Evolutionary conservation across 2,888 invertebrate genomes (phyloP).

Genomic region (Campoletis raptor): DNA sequence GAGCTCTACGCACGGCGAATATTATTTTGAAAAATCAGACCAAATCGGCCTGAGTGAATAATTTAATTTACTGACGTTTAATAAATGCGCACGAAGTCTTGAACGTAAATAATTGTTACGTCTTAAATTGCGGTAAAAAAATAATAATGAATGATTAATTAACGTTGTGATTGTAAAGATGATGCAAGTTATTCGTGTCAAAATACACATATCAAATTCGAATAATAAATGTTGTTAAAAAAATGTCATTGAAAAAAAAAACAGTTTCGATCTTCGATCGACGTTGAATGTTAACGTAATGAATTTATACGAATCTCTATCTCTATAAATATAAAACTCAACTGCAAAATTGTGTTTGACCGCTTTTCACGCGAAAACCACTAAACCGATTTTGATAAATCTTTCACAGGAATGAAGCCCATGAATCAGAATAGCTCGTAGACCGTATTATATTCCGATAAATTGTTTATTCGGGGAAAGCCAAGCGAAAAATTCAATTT

Average conservation of each 20-base stretch:
- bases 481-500: no score
- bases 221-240: not conserved
- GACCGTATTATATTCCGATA: no score
- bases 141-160: not conserved
- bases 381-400: no score
- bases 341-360: no score
- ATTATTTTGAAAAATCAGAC: not conserved
- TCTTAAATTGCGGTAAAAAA: not conserved
- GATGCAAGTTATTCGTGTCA: not conserved
- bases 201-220: not conserved
- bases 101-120: not conserved
- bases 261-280: not conserved
- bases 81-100: not conserved
- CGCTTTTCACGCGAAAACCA: no score
- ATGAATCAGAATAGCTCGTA: no score
- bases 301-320: no score
- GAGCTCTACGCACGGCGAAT: not conserved
- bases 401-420: no score
- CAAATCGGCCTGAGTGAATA: not conserved
- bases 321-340: no score
- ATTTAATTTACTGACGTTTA: conserved; percentile 1
- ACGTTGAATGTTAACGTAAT: no score
- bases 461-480: no score
- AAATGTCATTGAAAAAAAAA: not conserved
- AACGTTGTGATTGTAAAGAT: not conserved